Percentiles rank a stretch among this genome's conserved stretches.
Evolutionary conservation across 2,888 invertebrate genomes (phyloP).

Genomic region (Falcaria lacertinaria): DNA sequence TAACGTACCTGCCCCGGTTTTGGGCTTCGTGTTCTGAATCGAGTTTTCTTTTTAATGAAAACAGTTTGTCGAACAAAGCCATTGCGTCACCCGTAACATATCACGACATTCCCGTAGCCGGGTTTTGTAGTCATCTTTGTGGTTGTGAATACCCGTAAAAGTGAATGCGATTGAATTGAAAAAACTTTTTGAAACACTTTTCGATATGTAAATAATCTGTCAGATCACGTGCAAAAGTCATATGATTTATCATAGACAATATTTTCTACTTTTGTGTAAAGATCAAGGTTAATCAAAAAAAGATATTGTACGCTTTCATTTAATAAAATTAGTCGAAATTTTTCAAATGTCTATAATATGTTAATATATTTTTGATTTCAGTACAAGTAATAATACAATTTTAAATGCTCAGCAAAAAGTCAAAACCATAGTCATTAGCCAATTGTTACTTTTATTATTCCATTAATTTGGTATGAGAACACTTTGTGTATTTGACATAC

Average conservation of each 20-base stretch:
- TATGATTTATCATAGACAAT: constrained; percentile 70
- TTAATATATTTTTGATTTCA: too few relatives aligned
- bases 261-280: constrained; percentile 26
- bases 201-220: constrained; percentile 55
- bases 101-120: constrained; percentile 43
- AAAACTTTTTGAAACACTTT: constrained; percentile 37
- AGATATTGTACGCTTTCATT: not conserved
- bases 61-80: constrained; percentile 88
- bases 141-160: not conserved
- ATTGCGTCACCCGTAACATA: constrained; percentile 73
- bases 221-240: constrained; percentile 74
- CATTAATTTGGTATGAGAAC: too few relatives aligned
- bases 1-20: constrained; percentile 75
- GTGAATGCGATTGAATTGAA: constrained; percentile 1
- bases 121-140: constrained; percentile 36
- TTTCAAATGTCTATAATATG: not conserved
- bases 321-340: too few relatives aligned
- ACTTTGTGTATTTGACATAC: too few relatives aligned
- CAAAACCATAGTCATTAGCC: too few relatives aligned
- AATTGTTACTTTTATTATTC: too few relatives aligned
- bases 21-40: constrained; percentile 60
- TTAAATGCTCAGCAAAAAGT: too few relatives aligned
- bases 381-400: too few relatives aligned
- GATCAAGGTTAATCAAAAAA: constrained; percentile 38
- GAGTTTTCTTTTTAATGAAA: constrained; percentile 81